Conservation (phyloP, 2,888 invertebrate species). For the Sipha maydis region DNA sequence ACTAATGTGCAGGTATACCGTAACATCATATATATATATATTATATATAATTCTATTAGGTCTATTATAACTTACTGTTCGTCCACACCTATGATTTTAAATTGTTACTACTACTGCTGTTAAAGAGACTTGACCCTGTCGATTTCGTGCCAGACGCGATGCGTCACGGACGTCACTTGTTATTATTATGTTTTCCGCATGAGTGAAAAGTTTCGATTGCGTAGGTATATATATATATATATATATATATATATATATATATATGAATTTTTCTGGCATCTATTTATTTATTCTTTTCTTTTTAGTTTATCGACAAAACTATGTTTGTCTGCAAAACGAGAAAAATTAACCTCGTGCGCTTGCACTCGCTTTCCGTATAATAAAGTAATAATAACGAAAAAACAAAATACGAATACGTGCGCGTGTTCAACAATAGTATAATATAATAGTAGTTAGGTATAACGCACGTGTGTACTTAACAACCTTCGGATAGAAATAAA, state of each 20-base stretch:
- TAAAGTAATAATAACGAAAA: no score
- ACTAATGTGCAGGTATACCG: not conserved
- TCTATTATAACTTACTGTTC: no score
- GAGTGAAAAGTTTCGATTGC: not conserved
- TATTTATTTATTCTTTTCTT: not conserved
- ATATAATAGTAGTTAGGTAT: no score
- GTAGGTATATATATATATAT: not conserved
- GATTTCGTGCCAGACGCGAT: slow-evolving; percentile 47
- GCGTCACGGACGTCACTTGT: slow-evolving; percentile 12
- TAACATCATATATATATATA: not conserved
- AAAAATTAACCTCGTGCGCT: not conserved
- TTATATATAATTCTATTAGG: not conserved
- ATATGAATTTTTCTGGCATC: not conserved
- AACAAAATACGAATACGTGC: no score
- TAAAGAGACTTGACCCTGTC: not conserved
- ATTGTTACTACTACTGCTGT: not conserved
- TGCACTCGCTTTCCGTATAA: not conserved
- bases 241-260: no score
- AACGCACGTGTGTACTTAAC: no score
- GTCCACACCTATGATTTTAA: not conserved
- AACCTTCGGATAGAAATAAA: no score
- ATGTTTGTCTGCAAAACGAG: not conserved
- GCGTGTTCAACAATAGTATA: no score
- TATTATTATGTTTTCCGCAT: slow-evolving; percentile 7
- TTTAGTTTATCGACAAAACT: slow-evolving; percentile 18